Evolutionary conservation across 92 coral and sea anemone genomes (phyloP).

Genomic region (Palythoa caribaeorum): DNA sequence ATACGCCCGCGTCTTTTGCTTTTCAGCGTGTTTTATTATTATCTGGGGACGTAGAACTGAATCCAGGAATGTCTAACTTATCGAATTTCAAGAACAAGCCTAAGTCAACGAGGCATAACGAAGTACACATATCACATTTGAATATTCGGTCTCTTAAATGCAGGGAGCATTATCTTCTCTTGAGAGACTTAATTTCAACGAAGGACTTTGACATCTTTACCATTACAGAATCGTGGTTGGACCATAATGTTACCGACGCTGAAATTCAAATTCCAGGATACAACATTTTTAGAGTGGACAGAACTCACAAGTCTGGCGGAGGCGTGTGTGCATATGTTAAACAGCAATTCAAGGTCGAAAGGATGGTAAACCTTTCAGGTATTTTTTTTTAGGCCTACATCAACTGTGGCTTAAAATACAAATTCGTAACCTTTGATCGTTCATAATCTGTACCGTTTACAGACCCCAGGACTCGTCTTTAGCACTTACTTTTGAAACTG

Average conservation of each 20-base stretch:
- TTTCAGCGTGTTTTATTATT: no score
- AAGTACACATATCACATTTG: no score
- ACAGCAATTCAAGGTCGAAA: constrained; percentile 45
- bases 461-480: not conserved
- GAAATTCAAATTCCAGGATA: constrained; percentile 43
- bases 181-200: not conserved
- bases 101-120: no score
- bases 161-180: no score
- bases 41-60: no score
- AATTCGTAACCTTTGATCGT: not conserved
- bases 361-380: constrained; percentile 42
- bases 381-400: not conserved
- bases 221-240: not conserved
- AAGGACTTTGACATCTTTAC: not conserved
- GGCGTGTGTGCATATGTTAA: constrained; percentile 45
- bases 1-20: no score
- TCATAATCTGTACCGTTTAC: not conserved
- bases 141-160: no score
- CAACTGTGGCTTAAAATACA: no score
- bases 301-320: constrained; percentile 50
- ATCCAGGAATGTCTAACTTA: no score
- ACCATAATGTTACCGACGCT: not conserved
- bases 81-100: no score
- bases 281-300: constrained; percentile 39
- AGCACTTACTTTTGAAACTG: constrained; percentile 14